Percentiles rank a stretch among this genome's conserved stretches.
phyloP scores from a whole-genome alignment of 2,113 vertebrate genomes.

The Amblyornis subalaris region DNA sequence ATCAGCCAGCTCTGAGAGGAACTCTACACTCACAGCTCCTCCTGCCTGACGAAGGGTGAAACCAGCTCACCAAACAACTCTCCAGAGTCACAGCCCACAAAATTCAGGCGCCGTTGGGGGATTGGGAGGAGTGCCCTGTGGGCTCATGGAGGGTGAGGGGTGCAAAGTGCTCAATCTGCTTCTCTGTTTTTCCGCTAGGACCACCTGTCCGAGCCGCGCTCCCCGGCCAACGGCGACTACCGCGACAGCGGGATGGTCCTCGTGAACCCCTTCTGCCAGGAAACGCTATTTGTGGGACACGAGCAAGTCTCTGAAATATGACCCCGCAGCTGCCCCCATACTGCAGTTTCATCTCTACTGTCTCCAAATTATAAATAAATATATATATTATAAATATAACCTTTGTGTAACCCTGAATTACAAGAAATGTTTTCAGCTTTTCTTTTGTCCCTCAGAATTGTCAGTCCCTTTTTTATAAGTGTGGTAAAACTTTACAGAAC shows the following conservation, averaged over 20 bases:
- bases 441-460: slow-evolving; percentile 72
- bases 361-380: slow-evolving; percentile 73
- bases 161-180: background rate
- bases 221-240: slow-evolving; percentile 93
- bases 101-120: background rate
- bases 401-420: slow-evolving; percentile 78
- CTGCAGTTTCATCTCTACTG: slow-evolving; percentile 38
- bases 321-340: background rate
- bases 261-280: slow-evolving; percentile 98
- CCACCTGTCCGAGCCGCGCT: slow-evolving; percentile 84
- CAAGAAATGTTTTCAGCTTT: slow-evolving; percentile 73
- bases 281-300: slow-evolving; percentile 91
- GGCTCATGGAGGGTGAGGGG: fast-evolving
- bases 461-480: slow-evolving; percentile 88
- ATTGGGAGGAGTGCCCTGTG: background rate
- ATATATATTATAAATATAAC: slow-evolving; percentile 79
- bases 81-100: fast-evolving
- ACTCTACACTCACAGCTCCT: background rate
- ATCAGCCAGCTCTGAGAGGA: background rate
- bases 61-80: background rate
- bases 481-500: slow-evolving; percentile 85
- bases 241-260: slow-evolving; percentile 92
- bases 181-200: slow-evolving; percentile 75
- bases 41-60: background rate
- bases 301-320: slow-evolving; percentile 91